Percentiles rank a stretch among this genome's conserved stretches.
phyloP scores from a whole-genome alignment of 1,140 invertebrate species.

The Steinernema feltiae region DNA sequence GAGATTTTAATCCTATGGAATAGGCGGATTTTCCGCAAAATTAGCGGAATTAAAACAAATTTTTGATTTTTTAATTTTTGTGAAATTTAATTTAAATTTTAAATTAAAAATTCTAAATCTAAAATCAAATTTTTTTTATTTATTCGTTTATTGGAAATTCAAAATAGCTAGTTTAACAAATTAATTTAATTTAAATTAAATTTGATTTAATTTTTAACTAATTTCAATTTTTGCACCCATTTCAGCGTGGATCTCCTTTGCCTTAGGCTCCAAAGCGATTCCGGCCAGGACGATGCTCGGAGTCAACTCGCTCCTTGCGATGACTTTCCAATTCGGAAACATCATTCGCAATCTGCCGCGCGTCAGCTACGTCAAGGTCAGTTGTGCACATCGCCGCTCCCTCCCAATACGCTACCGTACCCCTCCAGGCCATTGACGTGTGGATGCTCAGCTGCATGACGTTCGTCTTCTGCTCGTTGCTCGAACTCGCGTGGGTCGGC shows the following conservation, averaged over 20 bases:
- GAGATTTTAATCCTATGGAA: no score
- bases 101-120: not conserved
- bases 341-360: slow-evolving; percentile 55
- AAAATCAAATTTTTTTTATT: not conserved
- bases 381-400: not conserved
- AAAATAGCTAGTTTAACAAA: not conserved
- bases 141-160: not conserved
- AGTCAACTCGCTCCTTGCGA: slow-evolving; percentile 51
- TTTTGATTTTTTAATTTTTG: not conserved
- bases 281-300: slow-evolving; percentile 56
- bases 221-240: not conserved
- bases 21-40: no score
- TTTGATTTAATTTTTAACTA: no score
- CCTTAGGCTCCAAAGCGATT: slow-evolving; percentile 54
- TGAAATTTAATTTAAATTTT: not conserved
- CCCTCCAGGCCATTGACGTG: slow-evolving; percentile 43
- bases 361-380: slow-evolving; percentile 54
- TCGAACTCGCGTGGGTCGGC: slow-evolving; percentile 54
- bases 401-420: not conserved
- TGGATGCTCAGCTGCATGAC: slow-evolving; percentile 58
- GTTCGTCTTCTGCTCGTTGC: slow-evolving; percentile 56
- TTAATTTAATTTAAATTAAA: no score
- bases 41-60: no score
- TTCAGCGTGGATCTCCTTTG: slow-evolving; percentile 58
- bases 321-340: slow-evolving; percentile 57